phyloP scores from a whole-genome alignment of 2,797 vertebrate genomes.

The Mionectes olivaceus region DNA sequence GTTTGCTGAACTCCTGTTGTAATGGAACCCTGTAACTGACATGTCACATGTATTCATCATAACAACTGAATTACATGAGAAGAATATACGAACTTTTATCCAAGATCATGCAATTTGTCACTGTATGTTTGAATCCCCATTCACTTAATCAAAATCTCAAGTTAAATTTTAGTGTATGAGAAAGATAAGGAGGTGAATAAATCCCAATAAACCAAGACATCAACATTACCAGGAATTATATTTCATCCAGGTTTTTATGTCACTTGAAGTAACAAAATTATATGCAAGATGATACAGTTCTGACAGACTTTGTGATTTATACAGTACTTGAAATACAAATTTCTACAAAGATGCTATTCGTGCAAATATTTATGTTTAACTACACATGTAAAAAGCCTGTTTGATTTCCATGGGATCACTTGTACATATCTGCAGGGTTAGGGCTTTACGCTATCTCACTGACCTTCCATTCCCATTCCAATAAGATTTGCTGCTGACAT shows the following conservation, averaged over 20 bases:
- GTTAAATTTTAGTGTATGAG: not conserved
- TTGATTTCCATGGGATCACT: not conserved
- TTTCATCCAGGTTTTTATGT: not conserved
- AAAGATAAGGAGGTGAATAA: not conserved
- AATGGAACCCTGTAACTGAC: not conserved
- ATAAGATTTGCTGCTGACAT: not conserved
- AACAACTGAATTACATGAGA: not conserved
- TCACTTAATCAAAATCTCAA: not conserved
- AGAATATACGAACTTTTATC: not conserved
- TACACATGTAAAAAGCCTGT: not conserved
- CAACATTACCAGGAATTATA: not conserved
- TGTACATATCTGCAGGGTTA: not conserved
- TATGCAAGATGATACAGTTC: not conserved
- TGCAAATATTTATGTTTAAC: not conserved
- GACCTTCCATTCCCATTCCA: not conserved
- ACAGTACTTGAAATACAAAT: not conserved
- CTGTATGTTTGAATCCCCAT: not conserved
- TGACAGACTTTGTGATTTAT: not conserved
- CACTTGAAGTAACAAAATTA: not conserved
- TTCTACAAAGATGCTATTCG: not conserved
- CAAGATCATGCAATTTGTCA: not conserved
- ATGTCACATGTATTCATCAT: not conserved
- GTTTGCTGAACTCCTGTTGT: not conserved
- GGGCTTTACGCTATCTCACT: not conserved
- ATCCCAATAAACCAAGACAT: not conserved